These are phyloP conservation scores for Pseudorectes ferrugineus DNA, from an alignment of 2,113 vertebrate genomes.

Conservation along the genomic window DNA sequence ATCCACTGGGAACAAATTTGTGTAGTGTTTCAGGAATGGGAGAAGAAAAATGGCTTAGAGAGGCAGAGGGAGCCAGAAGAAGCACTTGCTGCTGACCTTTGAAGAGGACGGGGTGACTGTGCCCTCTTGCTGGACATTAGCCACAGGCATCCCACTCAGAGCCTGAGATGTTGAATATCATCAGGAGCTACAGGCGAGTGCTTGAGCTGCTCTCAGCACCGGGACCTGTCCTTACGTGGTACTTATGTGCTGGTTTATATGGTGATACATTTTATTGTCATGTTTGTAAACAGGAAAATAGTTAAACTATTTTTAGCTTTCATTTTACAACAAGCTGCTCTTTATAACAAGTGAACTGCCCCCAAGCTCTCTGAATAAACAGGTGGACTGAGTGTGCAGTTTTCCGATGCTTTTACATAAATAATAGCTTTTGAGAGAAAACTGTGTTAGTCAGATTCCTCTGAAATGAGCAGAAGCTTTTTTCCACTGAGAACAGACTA, in stretches of 20 bases:
- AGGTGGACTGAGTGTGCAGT: background rate
- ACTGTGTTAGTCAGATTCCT: background rate
- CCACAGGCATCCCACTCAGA: background rate
- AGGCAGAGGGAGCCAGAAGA: background rate
- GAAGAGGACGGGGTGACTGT: background rate
- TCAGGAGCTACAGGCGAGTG: background rate
- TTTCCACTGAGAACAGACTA: background rate
- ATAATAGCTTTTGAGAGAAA: background rate
- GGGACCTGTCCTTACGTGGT: background rate
- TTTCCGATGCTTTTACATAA: background rate
- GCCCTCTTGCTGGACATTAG: rapidly evolving
- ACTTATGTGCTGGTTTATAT: background rate
- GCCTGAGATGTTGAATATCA: background rate
- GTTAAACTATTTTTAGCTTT: background rate
- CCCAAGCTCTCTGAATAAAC: background rate
- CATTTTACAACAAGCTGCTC: background rate
- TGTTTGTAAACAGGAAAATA: background rate
- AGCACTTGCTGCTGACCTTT: background rate
- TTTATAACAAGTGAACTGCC: background rate
- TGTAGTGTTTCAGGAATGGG: rapidly evolving
- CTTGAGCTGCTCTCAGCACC: background rate
- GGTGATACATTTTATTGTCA: background rate
- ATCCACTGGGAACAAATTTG: background rate
- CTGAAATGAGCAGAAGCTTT: background rate
- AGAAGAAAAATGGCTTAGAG: background rate